Evolutionary conservation across 2,797 vertebrate genomes (phyloP), one percentile per base, ranked within the genome.

Genomic region (Acipenser ruthenus): DNA sequence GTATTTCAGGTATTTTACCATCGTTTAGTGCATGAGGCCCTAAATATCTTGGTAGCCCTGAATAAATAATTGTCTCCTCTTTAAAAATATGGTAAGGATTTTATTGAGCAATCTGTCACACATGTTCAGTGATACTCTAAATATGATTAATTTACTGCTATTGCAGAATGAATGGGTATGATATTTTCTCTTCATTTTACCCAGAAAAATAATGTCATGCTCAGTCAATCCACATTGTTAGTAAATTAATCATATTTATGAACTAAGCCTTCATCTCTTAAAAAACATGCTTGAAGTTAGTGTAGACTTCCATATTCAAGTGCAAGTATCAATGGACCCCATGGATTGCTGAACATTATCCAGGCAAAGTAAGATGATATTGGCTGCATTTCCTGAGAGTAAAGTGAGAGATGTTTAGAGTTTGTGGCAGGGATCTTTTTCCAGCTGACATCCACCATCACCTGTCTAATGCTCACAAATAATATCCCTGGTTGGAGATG

Each of bases 391-490:
- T 94, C 90, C 91, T 92, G 86, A 81, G 75, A 86, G 86, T 87
- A 89, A 92, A 91, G 89, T 89, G 92, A 94, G 93, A 93, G 86
- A 95, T 90, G 89, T 83, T 90, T 92, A 80, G 86, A 84, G 84
- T 89, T 89, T 84, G 84, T 84, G 74, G 78, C 75, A 68, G 75
- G 66, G 74, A 82, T 86, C 80, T 81, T 84, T 81, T 82, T 86
- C 88, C 94, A 97, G 92, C 92, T 98, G 96, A 94, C 93, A 90
- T 84, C 84, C 80, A 83, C 84, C 91, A 87, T 96, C 95, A 95
- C 89, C 88, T 94, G 91, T 95, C 93, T 93, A 37, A 75, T 78
- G 75, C 81, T 87, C 89, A 87, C 78, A 87, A 89, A 90, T 89
- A 88, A 91, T 84, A 78, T 37, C 81, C 70, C 81, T 77, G 64